These are phyloP conservation scores for Pseudochromis fuscus DNA, from an alignment of 2,797 vertebrate genomes.

Conservation along the genomic window DNA sequence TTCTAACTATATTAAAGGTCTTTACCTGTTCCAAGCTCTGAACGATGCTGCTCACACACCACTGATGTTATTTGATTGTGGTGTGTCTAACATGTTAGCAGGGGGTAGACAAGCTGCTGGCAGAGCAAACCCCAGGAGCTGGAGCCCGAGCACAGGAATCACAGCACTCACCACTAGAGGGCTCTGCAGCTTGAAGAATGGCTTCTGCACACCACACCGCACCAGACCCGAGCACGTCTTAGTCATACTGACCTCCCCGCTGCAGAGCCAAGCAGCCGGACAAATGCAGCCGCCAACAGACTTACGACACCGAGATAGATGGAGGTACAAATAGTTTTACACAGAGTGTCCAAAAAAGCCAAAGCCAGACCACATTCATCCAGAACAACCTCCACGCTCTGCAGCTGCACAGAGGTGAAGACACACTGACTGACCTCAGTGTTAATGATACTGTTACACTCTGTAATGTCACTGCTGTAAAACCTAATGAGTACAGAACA, in stretches of 20 bases:
- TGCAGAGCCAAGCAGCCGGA: constrained; percentile 67
- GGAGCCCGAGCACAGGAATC: constrained; percentile 11
- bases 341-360: constrained; percentile 59
- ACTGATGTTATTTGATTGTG: constrained; percentile 45
- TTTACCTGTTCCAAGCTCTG: constrained; percentile 51
- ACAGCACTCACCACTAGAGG: constrained; percentile 79
- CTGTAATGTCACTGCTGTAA: constrained; percentile 56
- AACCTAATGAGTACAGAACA: constrained; percentile 39
- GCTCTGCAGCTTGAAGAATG: constrained; percentile 81
- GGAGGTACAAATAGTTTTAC: constrained; percentile 70
- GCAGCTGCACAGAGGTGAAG: constrained; percentile 67
- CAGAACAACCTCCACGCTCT: constrained; percentile 54
- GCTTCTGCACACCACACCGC: constrained; percentile 2
- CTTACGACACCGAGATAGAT: constrained; percentile 69
- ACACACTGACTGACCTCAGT: constrained; percentile 60
- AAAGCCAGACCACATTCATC: constrained; percentile 63
- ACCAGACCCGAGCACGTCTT: constrained; percentile 34
- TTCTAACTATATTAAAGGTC: constrained; percentile 33
- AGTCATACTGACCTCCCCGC: constrained; percentile 55
- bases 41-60: constrained; percentile 35
- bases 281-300: constrained; percentile 57
- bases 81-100: constrained; percentile 57
- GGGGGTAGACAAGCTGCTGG: constrained; percentile 62
- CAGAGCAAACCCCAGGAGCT: constrained; percentile 28
- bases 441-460: constrained; percentile 60